Base-by-base conservation (phyloP, 1,140 invertebrate genomes). In the Limonius californicus region DNA sequence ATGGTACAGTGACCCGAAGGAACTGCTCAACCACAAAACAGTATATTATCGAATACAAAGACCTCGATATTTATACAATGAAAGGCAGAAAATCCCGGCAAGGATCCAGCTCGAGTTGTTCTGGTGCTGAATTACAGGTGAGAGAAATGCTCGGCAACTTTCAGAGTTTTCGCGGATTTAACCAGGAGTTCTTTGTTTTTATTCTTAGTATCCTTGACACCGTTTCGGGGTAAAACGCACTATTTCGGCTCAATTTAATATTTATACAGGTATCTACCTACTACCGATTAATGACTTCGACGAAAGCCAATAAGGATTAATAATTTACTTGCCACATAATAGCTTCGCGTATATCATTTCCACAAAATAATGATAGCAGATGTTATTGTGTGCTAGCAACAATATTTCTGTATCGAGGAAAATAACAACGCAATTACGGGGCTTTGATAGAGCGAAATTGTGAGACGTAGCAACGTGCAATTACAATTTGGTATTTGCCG, bases 281-380 rank as follows among this genome's bases (percentile, higher is more conserved):
- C 7, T 39, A 39, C 35, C 35, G 35, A 39, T 39, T 39, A 39
- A 39, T 39, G 35, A 39, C 35, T 39, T 39, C 35, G 11, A 14
- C 35, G n/a, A 39, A 39, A 39, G 35, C 35, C 35, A 39, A 39
- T 39, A 39, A 39, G n/a, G n/a, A 39, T 39, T 39, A 39, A 39
- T 39, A 12, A 39, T 39, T 39, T 39, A 39, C n/a, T 2, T 12
- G n/a, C 35, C 8, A 9, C n/a, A 39, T 39, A 39, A 39, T 39
- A 39, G 35, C 35, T 39, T 39, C n/a, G 2, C 23, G 35, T 9
- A 39, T 39, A 39, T 39, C 35, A 39, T 11, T 39, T 39, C n/a
- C n/a, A 12, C n/a, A 9, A 39, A 39, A 39, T 39, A 39, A 39
- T 39, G n/a, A 39, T 27, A 4, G 3, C 3, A 4, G 9, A 27